These are phyloP conservation scores for Anthrax anthrax DNA, from an alignment of 2,888 invertebrate species.

Conservation along the genomic window DNA sequence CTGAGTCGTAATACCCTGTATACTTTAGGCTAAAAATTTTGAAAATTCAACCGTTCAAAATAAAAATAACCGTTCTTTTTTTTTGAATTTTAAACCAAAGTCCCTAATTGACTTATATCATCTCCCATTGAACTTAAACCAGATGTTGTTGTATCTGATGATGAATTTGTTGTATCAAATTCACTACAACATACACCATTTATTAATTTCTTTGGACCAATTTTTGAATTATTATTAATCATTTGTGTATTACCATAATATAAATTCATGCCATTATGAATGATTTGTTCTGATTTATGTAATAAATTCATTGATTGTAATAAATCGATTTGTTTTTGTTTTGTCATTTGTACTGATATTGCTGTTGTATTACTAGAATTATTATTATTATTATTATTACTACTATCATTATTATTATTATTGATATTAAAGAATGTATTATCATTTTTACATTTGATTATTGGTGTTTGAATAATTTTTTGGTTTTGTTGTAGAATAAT, in stretches of 20 bases:
- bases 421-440: slow-evolving; percentile 1
- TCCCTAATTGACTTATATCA: slow-evolving; percentile 13
- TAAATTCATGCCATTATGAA: neutral
- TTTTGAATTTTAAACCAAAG: slow-evolving; percentile 11
- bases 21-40: no score
- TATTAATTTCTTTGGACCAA: slow-evolving; percentile 11
- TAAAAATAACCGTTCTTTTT: no score
- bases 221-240: slow-evolving; percentile 1
- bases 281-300: slow-evolving; percentile 10
- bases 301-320: slow-evolving; percentile 10
- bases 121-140: slow-evolving; percentile 14
- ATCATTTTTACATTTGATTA: slow-evolving; percentile 3
- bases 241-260: neutral
- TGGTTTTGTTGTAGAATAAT: slow-evolving; percentile 1
- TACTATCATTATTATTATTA: no score
- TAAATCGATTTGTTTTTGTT: slow-evolving; percentile 3
- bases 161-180: slow-evolving; percentile 13
- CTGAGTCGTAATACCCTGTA: no score
- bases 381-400: no score
- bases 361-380: no score
- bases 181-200: slow-evolving; percentile 8
- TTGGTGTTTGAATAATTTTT: slow-evolving; percentile 4
- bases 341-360: no score
- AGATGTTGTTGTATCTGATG: slow-evolving; percentile 6
- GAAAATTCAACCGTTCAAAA: no score